Percentiles rank a stretch among this genome's conserved stretches.
phyloP scores from a whole-genome alignment of 2,797 vertebrate genomes.

The Ceyx erithaca region DNA sequence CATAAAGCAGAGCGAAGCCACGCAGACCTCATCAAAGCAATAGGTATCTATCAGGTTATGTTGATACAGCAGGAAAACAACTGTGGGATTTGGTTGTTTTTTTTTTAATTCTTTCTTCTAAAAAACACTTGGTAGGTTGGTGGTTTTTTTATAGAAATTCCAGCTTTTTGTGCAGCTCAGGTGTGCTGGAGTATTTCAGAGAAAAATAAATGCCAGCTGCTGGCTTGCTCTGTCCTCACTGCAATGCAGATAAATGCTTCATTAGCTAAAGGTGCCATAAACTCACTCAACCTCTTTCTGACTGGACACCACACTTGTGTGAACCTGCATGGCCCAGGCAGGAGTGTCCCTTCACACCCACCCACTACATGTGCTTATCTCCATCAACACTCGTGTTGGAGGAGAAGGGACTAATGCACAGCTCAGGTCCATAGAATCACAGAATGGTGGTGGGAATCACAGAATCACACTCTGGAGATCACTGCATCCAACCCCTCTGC shows the following conservation, averaged over 20 bases:
- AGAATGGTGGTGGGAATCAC: no score
- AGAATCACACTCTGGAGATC: no score
- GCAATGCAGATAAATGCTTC: conserved; percentile 8
- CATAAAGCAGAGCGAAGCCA: conserved; percentile 6
- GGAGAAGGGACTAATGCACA: not conserved
- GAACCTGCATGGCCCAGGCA: not conserved
- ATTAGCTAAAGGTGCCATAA: not conserved
- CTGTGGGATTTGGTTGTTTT: fast-evolving
- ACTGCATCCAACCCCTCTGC: no score
- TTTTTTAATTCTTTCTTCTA: not conserved
- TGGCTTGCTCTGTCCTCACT: not conserved
- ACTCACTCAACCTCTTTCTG: not conserved
- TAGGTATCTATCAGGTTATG: not conserved
- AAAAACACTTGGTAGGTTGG: not conserved
- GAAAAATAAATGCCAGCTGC: not conserved
- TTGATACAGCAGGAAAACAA: conserved; percentile 15
- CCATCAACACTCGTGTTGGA: fast-evolving
- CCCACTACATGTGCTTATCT: not conserved
- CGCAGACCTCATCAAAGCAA: conserved; percentile 8
- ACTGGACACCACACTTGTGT: fast-evolving
- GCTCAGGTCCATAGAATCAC: not conserved
- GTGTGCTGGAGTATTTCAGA: not conserved
- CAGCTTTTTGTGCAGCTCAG: not conserved
- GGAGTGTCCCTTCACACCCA: fast-evolving
- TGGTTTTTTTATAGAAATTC: not conserved